Percentiles rank a stretch among this genome's conserved stretches.
Evolutionary conservation across 2,888 invertebrate species (phyloP).

Genomic region (Rhodophaea formosa): DNA sequence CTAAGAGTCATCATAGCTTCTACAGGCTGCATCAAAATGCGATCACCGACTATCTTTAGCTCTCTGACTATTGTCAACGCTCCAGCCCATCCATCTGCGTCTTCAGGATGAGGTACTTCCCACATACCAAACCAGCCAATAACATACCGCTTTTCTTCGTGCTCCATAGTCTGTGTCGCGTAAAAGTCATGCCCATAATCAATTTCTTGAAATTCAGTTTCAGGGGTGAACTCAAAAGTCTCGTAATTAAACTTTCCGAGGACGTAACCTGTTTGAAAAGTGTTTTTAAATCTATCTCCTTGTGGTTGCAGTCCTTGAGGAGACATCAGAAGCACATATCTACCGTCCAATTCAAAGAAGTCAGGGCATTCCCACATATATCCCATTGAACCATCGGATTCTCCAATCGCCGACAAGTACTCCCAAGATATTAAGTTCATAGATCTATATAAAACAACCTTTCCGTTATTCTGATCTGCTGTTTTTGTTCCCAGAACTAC

Average conservation of each 20-base stretch:
- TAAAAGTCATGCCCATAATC: constrained; percentile 76
- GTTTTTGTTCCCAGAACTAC: constrained; percentile 67
- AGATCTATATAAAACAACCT: constrained; percentile 67
- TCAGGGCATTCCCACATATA: constrained; percentile 81
- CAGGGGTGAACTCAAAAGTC: constrained; percentile 58
- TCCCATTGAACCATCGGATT: constrained; percentile 58
- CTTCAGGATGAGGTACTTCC: constrained; percentile 61
- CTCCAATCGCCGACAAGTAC: constrained; percentile 57
- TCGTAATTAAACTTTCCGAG: constrained; percentile 69
- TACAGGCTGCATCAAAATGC: constrained; percentile 61
- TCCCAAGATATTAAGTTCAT: constrained; percentile 62
- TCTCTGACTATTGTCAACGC: constrained; percentile 67
- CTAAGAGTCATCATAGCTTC: constrained; percentile 51
- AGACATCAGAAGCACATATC: constrained; percentile 65
- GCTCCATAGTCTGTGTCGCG: constrained; percentile 64
- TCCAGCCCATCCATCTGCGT: constrained; percentile 70
- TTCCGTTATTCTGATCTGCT: constrained; percentile 49
- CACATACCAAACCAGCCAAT: constrained; percentile 74
- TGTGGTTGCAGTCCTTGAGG: constrained; percentile 63
- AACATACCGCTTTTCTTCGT: constrained; percentile 57
- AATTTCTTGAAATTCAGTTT: constrained; percentile 63
- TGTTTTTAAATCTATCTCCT: constrained; percentile 68
- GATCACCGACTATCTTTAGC: constrained; percentile 48
- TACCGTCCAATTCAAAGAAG: constrained; percentile 70
- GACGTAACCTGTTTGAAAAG: constrained; percentile 65